Percentiles rank a stretch among this genome's conserved stretches.
Evolutionary conservation across 2,797 vertebrate species (phyloP).

Genomic region (Darevskia nairensis): DNA sequence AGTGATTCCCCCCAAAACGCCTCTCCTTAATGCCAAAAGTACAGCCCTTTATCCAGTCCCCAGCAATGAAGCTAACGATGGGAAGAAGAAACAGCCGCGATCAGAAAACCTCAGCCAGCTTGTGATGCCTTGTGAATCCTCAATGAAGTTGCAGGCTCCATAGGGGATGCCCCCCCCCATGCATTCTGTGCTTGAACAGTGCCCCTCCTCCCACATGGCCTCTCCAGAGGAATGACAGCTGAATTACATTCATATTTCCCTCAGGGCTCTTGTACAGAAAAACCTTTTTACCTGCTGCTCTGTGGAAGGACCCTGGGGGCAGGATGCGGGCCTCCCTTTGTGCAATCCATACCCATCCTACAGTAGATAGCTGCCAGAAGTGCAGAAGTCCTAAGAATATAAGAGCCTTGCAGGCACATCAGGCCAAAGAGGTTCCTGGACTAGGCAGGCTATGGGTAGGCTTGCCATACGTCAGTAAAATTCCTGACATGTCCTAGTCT

Average conservation of each 20-base stretch:
- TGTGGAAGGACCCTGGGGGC: no score
- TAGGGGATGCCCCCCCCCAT: background rate
- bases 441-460: no score
- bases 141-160: background rate
- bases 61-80: background rate
- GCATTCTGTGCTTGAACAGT: background rate
- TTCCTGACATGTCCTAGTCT: no score
- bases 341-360: background rate
- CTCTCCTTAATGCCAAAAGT: background rate
- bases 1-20: background rate
- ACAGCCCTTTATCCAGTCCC: background rate
- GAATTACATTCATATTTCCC: slow-evolving; percentile 4
- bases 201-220: slow-evolving; percentile 14
- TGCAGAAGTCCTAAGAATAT: no score
- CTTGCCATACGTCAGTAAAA: no score
- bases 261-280: background rate
- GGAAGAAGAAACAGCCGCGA: accelerated
- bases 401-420: no score
- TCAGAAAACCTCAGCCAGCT: background rate
- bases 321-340: background rate
- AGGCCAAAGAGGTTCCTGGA: no score
- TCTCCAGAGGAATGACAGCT: background rate
- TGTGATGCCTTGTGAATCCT: background rate
- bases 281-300: background rate
- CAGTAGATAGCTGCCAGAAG: no score